A percentile compares a stretch with the other conserved stretches of the same genome.
phyloP scores from a whole-genome alignment of 2,888 invertebrate genomes.

The Oeneis ivallda region DNA sequence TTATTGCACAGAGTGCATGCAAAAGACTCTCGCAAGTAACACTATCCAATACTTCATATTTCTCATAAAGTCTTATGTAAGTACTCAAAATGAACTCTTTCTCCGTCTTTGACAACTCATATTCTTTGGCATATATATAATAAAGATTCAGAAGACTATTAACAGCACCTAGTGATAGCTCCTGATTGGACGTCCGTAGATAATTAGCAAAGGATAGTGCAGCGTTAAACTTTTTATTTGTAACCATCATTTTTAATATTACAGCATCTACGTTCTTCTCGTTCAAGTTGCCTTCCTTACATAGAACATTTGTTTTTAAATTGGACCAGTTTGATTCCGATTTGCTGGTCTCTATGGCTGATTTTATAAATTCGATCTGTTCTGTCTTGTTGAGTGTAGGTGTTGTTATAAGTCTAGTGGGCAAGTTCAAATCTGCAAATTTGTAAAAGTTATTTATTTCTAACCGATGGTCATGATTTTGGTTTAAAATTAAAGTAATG shows the following conservation, averaged over 20 bases:
- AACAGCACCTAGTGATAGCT: conserved; percentile 80
- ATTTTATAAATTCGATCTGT: conserved; percentile 60
- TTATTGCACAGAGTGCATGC: conserved; percentile 83
- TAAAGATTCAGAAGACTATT: conserved; percentile 82
- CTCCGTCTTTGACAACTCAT: conserved; percentile 64
- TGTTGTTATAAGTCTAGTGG: conserved; percentile 20
- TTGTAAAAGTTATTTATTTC: not conserved
- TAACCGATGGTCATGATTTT: not conserved
- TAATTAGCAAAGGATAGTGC: conserved; percentile 83
- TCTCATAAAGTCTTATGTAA: conserved; percentile 70
- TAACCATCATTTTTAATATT: conserved; percentile 78
- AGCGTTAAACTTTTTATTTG: conserved; percentile 63
- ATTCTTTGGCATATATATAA: conserved; percentile 56
- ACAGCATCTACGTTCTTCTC: conserved; percentile 82
- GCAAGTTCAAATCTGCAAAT: conserved; percentile 28
- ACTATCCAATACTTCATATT: conserved; percentile 82
- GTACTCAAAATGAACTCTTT: conserved; percentile 79
- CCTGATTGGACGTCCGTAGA: conserved; percentile 69
- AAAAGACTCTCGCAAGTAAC: conserved; percentile 83
- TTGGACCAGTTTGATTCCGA: conserved; percentile 60
- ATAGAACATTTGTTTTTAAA: conserved; percentile 67
- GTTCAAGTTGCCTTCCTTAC: conserved; percentile 61
- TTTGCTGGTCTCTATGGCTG: conserved; percentile 44
- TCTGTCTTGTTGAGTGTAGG: conserved; percentile 37
- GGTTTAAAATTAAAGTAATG: no score